phyloP scores from a whole-genome alignment of 2,888 invertebrate species.

The Acanthopleura granulata region DNA sequence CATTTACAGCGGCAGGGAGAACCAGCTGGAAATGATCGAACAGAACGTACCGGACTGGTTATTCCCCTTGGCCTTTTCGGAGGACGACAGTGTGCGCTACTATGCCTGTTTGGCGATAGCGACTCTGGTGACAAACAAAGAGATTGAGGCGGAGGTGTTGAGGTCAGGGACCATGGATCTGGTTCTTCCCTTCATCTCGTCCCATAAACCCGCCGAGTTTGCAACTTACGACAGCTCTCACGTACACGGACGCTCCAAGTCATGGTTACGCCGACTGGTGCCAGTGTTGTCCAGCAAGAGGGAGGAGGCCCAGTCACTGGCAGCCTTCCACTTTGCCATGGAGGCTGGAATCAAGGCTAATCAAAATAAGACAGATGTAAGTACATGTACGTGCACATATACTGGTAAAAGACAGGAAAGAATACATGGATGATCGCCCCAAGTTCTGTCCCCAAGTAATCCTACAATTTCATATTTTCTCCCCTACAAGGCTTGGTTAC shows the following conservation, averaged over 20 bases:
- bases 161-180: conserved; percentile 97
- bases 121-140: conserved; percentile 95
- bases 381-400: conserved; percentile 17
- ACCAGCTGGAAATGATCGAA: conserved; percentile 97
- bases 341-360: conserved; percentile 96
- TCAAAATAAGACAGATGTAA: conserved; percentile 67
- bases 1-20: conserved; percentile 95
- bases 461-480: no score
- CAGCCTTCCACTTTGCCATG: conserved; percentile 98
- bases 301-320: conserved; percentile 95
- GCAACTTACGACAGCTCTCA: conserved; percentile 83
- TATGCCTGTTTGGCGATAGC: conserved; percentile 98
- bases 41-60: conserved; percentile 84
- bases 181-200: conserved; percentile 95
- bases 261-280: conserved; percentile 92
- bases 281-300: conserved; percentile 94
- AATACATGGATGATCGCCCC: no score
- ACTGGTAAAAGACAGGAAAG: no score
- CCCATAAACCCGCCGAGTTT: conserved; percentile 95
- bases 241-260: conserved; percentile 95
- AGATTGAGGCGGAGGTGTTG: conserved; percentile 95
- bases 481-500: no score
- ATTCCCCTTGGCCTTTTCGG: conserved; percentile 96
- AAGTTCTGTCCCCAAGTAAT: no score
- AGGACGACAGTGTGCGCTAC: conserved; percentile 86